Evolutionary conservation across 1,140 invertebrate species (phyloP), one percentile per base, ranked within the genome.

Genomic region (Hyphantria cunea): DNA sequence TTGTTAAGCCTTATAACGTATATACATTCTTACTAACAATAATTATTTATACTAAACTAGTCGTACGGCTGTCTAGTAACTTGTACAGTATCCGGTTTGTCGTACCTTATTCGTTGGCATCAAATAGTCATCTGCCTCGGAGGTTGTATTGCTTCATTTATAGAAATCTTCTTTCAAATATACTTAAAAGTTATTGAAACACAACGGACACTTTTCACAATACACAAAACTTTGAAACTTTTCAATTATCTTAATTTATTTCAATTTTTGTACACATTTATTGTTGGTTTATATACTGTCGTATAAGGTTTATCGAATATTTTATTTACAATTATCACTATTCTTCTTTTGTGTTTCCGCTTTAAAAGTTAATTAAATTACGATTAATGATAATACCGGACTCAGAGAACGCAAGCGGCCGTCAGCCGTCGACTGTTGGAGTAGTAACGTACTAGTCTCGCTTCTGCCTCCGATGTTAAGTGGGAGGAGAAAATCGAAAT

Each of bases 41-140:
- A 66, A 56, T 56, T 62, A 67, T 25, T n/a, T 25, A 25, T 62
- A 62, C 62, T 76, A 75, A 84, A 87, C 83, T 82, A 85, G 83
- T 82, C 79, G 56, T 74, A 68, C 84, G 45, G 76, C 74, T 78
- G 70, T 77, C 83, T 80, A 82, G 74, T 51, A 58, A 68, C 68
- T 68, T 45, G 69, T 78, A 76, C 66, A 72, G 82, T 86, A 89
- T 89, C 83, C 84, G 82, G 84, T 86, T 87, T 85, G 59, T 64
- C 79, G 72, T 89, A 89, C 86, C 86, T 89, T 89, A 82, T 81
- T 82, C 72, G 73, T 72, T 82, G 72, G 76, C 77, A 80, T 80
- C 70, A 76, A 82, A 88, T 83, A 82, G 76, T 84, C 77, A 73
- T 70, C 74, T 69, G 59, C 42, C 0, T 53, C 73, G 64, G 61